A percentile compares a stretch with the other conserved stretches of the same genome.
Evolutionary conservation across 1,140 invertebrate genomes (phyloP).

Genomic region (Pentalonia nigronervosa): DNA sequence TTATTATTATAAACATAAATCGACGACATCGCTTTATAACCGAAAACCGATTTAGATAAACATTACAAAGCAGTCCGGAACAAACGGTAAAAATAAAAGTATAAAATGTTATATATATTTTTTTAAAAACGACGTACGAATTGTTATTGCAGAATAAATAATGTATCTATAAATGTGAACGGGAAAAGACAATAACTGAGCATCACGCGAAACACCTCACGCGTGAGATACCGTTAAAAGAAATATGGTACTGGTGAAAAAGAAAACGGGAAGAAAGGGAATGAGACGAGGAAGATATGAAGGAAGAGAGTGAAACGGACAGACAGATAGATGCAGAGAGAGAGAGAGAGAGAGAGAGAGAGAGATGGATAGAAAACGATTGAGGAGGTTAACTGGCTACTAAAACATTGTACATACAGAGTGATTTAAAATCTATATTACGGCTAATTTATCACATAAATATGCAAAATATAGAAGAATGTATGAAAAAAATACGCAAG

Average conservation of each 20-base stretch:
- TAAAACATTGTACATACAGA: not conserved
- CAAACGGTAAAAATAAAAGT: not conserved
- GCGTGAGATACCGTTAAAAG: not conserved
- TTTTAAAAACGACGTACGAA: not conserved
- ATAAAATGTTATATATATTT: not conserved
- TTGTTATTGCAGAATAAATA: slow-evolving; percentile 14
- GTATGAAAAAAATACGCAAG: too few relatives aligned
- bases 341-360: not conserved
- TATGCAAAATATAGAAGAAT: too few relatives aligned
- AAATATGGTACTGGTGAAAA: not conserved
- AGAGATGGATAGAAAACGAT: not conserved
- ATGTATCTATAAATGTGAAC: not conserved
- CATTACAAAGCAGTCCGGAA: slow-evolving; percentile 8
- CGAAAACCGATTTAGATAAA: slow-evolving; percentile 35
- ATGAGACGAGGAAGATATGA: not conserved
- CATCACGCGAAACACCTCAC: not conserved
- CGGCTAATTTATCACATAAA: too few relatives aligned
- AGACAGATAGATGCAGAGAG: not conserved
- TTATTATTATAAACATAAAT: slow-evolving; percentile 20
- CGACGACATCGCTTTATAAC: not conserved
- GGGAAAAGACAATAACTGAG: not conserved
- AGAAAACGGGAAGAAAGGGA: not conserved
- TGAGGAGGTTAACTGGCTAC: not conserved
- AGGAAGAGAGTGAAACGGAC: not conserved
- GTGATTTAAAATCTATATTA: too few relatives aligned